A percentile compares a stretch with the other conserved stretches of the same genome.
Conservation (phyloP, 2,888 invertebrate genomes). For the Apamea crenata region DNA sequence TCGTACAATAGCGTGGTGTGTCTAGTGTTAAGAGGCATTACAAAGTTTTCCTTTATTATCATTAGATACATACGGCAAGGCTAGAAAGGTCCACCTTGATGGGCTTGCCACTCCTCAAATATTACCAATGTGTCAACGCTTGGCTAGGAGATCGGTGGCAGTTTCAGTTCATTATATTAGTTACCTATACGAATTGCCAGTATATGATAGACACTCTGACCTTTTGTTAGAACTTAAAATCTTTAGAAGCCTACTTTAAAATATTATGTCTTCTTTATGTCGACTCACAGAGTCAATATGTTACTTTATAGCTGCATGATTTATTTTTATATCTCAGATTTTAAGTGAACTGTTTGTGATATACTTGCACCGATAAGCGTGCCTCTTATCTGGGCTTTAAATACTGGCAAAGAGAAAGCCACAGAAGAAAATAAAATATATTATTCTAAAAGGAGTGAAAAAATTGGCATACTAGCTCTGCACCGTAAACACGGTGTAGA, state of each 20-base stretch:
- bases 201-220: neutral
- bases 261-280: neutral
- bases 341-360: neutral
- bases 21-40: constrained; percentile 30
- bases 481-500: neutral
- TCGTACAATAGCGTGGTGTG: constrained; percentile 41
- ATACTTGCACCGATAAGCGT: neutral
- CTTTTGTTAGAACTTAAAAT: neutral
- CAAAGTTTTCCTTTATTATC: constrained; percentile 8
- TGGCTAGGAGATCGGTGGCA: neutral
- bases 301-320: neutral
- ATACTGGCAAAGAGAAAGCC: neutral
- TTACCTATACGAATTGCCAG: neutral
- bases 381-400: neutral
- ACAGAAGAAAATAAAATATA: neutral
- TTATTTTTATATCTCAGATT: neutral
- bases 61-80: neutral
- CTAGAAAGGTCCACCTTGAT: neutral
- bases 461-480: neutral
- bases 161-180: neutral
- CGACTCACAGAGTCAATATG: neutral
- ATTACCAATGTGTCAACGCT: neutral
- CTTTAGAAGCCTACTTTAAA: neutral
- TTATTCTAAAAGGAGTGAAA: neutral
- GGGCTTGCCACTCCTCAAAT: neutral